Conservation (phyloP, 2,113 vertebrate species). For the Vulpes lagopus region DNA sequence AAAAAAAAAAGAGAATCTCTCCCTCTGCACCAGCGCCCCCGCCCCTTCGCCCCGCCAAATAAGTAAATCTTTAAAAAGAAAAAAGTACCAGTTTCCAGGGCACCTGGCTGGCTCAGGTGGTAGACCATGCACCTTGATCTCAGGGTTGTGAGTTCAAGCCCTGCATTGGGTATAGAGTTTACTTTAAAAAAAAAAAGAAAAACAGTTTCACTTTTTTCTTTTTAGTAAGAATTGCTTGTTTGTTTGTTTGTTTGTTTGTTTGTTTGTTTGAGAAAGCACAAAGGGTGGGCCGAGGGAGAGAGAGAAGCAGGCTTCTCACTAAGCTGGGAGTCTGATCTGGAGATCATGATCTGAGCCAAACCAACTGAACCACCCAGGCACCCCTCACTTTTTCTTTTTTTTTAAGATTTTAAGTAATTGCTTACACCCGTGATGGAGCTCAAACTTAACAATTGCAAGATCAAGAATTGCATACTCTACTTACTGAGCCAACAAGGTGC, state of each 20-base stretch:
- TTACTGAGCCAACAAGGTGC: background rate
- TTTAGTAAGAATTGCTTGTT: background rate
- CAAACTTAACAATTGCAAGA: background rate
- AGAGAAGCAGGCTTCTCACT: background rate
- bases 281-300: too few relatives aligned
- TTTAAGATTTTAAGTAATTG: background rate
- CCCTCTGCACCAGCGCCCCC: background rate
- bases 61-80: background rate
- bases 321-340: background rate
- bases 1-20: background rate
- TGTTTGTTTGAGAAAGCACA: too few relatives aligned
- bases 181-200: background rate
- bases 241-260: background rate
- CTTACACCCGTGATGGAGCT: background rate
- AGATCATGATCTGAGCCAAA: background rate
- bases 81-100: background rate
- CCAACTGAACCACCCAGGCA: background rate
- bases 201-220: background rate
- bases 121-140: background rate
- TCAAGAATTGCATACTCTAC: background rate
- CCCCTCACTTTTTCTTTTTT: background rate
- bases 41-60: background rate
- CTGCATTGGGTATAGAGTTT: background rate
- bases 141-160: background rate
- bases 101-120: background rate